Conservation (phyloP, 2,888 invertebrate genomes). For the Masnerella sp. region DNA sequence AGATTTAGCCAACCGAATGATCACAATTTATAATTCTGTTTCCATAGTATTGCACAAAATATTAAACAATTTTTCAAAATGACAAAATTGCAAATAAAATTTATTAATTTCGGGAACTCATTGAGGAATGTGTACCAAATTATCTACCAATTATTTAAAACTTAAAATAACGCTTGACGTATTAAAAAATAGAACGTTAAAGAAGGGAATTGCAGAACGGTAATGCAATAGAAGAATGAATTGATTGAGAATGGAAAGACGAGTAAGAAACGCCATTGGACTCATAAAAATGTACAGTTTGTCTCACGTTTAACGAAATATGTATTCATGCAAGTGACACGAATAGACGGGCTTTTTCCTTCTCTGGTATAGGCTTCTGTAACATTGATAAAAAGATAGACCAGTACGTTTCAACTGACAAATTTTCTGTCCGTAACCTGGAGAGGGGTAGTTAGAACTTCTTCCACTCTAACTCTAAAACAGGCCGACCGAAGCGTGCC, state of each 20-base stretch:
- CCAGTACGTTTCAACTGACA: slow-evolving; percentile 40
- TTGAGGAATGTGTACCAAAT: too few species aligned
- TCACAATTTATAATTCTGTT: slow-evolving; percentile 28
- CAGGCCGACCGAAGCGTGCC: too few species aligned
- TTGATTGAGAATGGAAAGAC: slow-evolving; percentile 33
- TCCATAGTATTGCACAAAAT: not conserved
- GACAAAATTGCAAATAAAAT: too few species aligned
- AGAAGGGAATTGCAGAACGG: slow-evolving; percentile 2
- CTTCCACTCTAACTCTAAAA: slow-evolving; percentile 60
- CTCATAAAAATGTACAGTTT: slow-evolving; percentile 60
- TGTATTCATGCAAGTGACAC: slow-evolving; percentile 56
- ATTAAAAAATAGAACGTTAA: not conserved
- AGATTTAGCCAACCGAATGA: slow-evolving; percentile 44
- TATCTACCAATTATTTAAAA: too few species aligned
- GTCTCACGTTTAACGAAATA: slow-evolving; percentile 56
- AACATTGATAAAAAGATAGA: slow-evolving; percentile 49
- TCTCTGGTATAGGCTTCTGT: slow-evolving; percentile 58
- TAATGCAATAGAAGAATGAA: slow-evolving; percentile 8
- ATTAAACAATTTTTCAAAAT: too few species aligned
- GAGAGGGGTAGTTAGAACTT: slow-evolving; percentile 68
- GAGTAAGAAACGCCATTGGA: slow-evolving; percentile 61
- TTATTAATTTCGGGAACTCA: too few species aligned
- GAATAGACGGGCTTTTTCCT: slow-evolving; percentile 59
- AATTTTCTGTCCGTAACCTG: slow-evolving; percentile 52
- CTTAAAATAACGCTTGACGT: too few species aligned